These are phyloP conservation scores for Callimorpha dominula DNA, from an alignment of 2,888 invertebrate genomes.

Conservation along the genomic window DNA sequence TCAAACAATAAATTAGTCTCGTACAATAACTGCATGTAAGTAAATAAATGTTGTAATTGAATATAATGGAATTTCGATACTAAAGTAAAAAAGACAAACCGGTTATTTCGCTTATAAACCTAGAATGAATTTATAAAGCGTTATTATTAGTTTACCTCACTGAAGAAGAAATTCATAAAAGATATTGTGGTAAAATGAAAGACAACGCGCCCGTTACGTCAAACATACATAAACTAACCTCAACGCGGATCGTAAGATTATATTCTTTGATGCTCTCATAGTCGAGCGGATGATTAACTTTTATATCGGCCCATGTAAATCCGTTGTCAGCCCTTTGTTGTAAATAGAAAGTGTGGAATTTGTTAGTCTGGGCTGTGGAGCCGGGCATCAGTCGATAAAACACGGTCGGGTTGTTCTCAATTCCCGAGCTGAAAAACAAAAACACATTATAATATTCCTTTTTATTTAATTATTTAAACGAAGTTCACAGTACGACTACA, in stretches of 20 bases:
- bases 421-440: constrained; percentile 93
- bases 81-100: not conserved
- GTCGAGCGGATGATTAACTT: constrained; percentile 98
- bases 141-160: not conserved
- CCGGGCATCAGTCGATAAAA: constrained; percentile 98
- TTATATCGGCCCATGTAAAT: constrained; percentile 98
- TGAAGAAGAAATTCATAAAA: constrained; percentile 1
- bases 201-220: constrained; percentile 2
- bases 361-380: constrained; percentile 98
- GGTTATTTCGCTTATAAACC: too few species aligned
- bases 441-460: constrained; percentile 57
- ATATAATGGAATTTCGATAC: constrained; percentile 3
- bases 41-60: constrained; percentile 16
- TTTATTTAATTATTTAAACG: constrained; percentile 34
- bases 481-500: constrained; percentile 55
- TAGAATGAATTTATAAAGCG: not conserved
- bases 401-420: constrained; percentile 98
- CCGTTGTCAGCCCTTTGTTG: constrained; percentile 97
- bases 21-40: not conserved
- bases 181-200: constrained; percentile 11
- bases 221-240: constrained; percentile 88
- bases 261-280: constrained; percentile 98
- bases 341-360: constrained; percentile 97
- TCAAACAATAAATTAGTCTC: constrained; percentile 13
- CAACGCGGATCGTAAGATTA: constrained; percentile 97